These are phyloP conservation scores for Helicoverpa zea DNA, from an alignment of 1,140 invertebrate species.

Conservation along the genomic window DNA sequence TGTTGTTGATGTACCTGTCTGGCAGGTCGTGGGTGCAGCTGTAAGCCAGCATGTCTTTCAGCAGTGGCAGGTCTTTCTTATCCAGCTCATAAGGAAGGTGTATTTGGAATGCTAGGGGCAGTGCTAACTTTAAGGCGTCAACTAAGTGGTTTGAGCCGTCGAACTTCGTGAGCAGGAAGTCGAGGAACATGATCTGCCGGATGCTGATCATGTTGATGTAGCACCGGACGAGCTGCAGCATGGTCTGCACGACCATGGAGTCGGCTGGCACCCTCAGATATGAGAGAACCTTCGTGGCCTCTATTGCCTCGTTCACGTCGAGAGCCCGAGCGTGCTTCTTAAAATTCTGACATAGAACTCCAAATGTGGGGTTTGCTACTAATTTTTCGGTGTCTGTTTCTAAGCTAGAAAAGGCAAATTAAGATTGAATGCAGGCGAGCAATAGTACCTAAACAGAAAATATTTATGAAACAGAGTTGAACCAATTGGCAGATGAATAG, in stretches of 20 bases:
- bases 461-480: too few relatives aligned
- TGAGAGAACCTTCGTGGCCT: conserved; percentile 87
- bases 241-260: conserved; percentile 87
- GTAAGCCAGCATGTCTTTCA: conserved; percentile 86
- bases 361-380: conserved; percentile 74
- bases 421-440: too few relatives aligned
- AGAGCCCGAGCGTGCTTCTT: conserved; percentile 86
- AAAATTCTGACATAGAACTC: conserved; percentile 80
- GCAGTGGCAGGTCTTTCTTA: conserved; percentile 79
- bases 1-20: conserved; percentile 81
- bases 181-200: conserved; percentile 88
- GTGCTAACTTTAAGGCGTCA: conserved; percentile 87
- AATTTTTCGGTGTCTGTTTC: conserved; percentile 60
- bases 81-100: conserved; percentile 87
- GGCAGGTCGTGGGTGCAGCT: conserved; percentile 83
- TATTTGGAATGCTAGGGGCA: conserved; percentile 89
- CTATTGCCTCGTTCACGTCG: conserved; percentile 86
- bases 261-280: conserved; percentile 87
- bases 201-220: conserved; percentile 88
- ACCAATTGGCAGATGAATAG: too few relatives aligned
- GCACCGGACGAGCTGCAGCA: conserved; percentile 88
- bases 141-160: conserved; percentile 85
- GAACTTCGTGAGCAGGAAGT: conserved; percentile 85
- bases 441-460: too few relatives aligned
- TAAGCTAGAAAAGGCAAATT: conserved; percentile 2